Base-by-base conservation (phyloP, 2,113 vertebrate genomes). In the Macquaria ambigua region DNA sequence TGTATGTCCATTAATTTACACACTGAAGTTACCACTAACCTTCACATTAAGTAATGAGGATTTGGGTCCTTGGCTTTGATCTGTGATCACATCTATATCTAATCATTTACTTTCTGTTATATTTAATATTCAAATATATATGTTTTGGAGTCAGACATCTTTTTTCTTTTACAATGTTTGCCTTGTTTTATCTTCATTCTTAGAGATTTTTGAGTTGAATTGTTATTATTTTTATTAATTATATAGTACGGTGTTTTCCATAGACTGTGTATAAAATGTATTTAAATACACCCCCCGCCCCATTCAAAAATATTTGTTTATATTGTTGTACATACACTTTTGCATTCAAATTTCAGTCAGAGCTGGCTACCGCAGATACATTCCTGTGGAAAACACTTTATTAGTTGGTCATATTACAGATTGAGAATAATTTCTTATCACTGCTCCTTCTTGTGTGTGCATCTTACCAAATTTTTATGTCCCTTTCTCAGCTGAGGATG, bases 401-500 rank as follows among this genome's bases (percentile, higher is more conserved):
- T 58, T 18, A 31, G n/a, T 20, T 21, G 18, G 5, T 72, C 16
- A 31, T 7, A 64, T n/a, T 14, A 20, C 20, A 20, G 59, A 48
- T 10, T 31, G 48, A 73, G 15, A 43, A 8, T 67, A 0, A 52
- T 63, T 52, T 62, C 14, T 15, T 8, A 3, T 52, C 18, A 20
- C 50, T 55, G 10, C 25, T 74, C 8, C 14, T 25, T 53, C 28
- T 31, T 1, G 10, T 66, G 0, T 72, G 25, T 63, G 18, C 18
- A 25, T 31, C 8, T 39, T 50, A 63, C 18, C 3, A 50, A 68
- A 58, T 28, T 23, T 37, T 55, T 18, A 67, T 68, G 11, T 62
- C 8, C 5, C 1, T 71, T 43, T 16, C 83, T 56, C 94, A 99
- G 98, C 96, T 7, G 97, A 99, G 72, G 97, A 99, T 48, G 95